Percentiles rank a stretch among this genome's conserved stretches.
Conservation (phyloP, 1,140 invertebrate genomes). For the Atopsyche davidsoni region DNA sequence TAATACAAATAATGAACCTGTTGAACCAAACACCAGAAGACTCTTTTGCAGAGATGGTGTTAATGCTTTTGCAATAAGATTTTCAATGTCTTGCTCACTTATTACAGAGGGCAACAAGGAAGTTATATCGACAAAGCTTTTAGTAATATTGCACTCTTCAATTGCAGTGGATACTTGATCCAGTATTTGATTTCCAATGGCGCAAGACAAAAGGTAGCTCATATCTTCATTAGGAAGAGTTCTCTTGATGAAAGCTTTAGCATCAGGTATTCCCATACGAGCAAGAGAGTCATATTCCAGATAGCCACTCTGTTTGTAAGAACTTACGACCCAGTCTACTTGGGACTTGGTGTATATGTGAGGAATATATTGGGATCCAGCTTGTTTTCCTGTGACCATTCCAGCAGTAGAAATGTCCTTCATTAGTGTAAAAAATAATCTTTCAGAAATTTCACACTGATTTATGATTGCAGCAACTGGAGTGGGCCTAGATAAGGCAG, state of each 20-base stretch:
- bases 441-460: slow-evolving; percentile 75
- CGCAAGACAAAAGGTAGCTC: slow-evolving; percentile 68
- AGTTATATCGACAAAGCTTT: slow-evolving; percentile 74
- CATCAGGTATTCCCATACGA: slow-evolving; percentile 84
- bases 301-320: slow-evolving; percentile 92
- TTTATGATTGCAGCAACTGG: slow-evolving; percentile 72
- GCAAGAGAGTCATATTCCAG: slow-evolving; percentile 86
- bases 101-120: slow-evolving; percentile 75
- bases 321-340: slow-evolving; percentile 83
- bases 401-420: slow-evolving; percentile 69
- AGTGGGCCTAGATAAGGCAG: slow-evolving; percentile 82
- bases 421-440: slow-evolving; percentile 71
- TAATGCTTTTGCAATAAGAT: slow-evolving; percentile 61
- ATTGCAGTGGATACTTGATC: slow-evolving; percentile 77
- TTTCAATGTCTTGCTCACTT: slow-evolving; percentile 66
- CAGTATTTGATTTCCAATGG: slow-evolving; percentile 65
- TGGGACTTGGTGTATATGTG: slow-evolving; percentile 78
- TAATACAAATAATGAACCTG: slow-evolving; percentile 33
- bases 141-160: slow-evolving; percentile 73
- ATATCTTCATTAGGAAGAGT: slow-evolving; percentile 68
- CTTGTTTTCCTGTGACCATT: slow-evolving; percentile 68
- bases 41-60: slow-evolving; percentile 44
- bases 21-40: slow-evolving; percentile 35
- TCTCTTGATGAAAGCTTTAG: slow-evolving; percentile 74
- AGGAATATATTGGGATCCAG: slow-evolving; percentile 80